Evolutionary conservation across 1,140 invertebrate genomes (phyloP).

Genomic region (Pachypsylla venusta): DNA sequence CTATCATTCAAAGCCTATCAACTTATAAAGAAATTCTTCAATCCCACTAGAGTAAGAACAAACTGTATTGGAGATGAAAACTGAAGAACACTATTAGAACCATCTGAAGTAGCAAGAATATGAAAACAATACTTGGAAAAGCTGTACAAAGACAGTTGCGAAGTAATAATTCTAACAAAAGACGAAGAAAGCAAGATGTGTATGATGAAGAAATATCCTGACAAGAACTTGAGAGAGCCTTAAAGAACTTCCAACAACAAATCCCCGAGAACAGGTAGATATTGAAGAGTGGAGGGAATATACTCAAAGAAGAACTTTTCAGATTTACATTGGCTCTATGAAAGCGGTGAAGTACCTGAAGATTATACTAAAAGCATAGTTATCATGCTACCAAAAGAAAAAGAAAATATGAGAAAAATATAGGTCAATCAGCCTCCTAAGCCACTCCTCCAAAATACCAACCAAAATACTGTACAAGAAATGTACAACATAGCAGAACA

Average conservation of each 20-base stretch:
- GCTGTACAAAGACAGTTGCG: not conserved
- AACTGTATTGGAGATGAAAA: not conserved
- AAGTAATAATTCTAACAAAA: not conserved
- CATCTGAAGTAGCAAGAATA: not conserved
- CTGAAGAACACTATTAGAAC: not conserved
- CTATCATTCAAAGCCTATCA: no score
- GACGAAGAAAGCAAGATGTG: constrained; percentile 10
- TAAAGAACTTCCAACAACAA: constrained; percentile 25
- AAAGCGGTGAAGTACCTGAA: constrained; percentile 16
- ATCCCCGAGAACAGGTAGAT: constrained; percentile 25
- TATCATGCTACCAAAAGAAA: constrained; percentile 17
- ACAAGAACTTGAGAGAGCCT: constrained; percentile 21
- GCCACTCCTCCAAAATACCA: constrained; percentile 18
- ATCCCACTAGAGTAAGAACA: not conserved
- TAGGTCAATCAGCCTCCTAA: constrained; percentile 17
- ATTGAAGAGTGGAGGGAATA: constrained; percentile 21
- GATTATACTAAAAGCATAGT: constrained; percentile 19
- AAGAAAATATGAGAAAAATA: constrained; percentile 16
- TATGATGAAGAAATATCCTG: not conserved
- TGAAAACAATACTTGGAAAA: no score
- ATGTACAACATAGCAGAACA: no score
- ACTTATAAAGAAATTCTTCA: no score
- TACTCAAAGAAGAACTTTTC: constrained; percentile 13
- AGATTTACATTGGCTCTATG: constrained; percentile 17
- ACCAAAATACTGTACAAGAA: constrained; percentile 14